These are phyloP conservation scores for Calameuta filiformis DNA, from an alignment of 2,888 invertebrate species.

Conservation along the genomic window DNA sequence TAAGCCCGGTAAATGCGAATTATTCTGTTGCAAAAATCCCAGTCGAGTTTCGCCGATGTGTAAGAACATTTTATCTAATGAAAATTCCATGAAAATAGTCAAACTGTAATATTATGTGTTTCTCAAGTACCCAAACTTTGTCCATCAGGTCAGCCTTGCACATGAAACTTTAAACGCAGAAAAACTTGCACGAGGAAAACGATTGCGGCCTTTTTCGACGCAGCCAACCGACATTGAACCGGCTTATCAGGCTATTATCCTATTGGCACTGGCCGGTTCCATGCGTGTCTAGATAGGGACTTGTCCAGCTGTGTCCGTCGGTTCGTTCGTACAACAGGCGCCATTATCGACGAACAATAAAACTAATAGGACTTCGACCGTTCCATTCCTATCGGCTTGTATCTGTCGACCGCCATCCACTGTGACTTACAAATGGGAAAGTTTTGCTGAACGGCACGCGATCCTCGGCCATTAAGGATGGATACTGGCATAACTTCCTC, in stretches of 20 bases:
- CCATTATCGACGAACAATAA: constrained; percentile 44
- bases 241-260: constrained; percentile 46
- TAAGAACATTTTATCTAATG: background rate
- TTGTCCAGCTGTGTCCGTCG: constrained; percentile 25
- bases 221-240: constrained; percentile 25
- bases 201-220: background rate
- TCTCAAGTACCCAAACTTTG: background rate
- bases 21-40: background rate
- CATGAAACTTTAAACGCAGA: background rate
- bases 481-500: background rate
- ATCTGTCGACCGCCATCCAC: constrained; percentile 45
- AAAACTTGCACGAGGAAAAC: background rate
- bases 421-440: constrained; percentile 50
- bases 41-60: background rate
- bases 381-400: constrained; percentile 48
- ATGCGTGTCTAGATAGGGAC: constrained; percentile 44
- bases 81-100: background rate
- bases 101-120: background rate
- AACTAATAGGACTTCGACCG: constrained; percentile 47
- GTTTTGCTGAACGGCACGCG: constrained; percentile 54
- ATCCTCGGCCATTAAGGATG: constrained; percentile 25
- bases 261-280: constrained; percentile 34
- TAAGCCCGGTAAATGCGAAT: background rate
- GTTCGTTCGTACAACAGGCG: constrained; percentile 10
- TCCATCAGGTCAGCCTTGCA: background rate